Evolutionary conservation across 2,888 invertebrate genomes (phyloP).

Genomic region (Rhagium mordax): DNA sequence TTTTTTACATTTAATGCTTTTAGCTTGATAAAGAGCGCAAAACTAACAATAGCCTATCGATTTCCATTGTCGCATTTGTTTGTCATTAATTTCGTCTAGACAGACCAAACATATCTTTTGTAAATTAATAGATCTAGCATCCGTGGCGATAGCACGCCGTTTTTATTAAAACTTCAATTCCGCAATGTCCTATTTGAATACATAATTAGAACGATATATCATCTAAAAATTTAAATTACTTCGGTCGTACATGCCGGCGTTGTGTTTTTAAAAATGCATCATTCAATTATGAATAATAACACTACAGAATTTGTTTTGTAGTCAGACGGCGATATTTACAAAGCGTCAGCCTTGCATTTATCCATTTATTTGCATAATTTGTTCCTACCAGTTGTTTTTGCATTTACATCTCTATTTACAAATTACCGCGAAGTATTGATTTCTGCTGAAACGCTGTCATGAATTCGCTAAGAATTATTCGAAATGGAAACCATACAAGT

Average conservation of each 20-base stretch:
- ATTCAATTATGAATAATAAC: conserved; percentile 28
- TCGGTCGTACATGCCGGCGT: conserved; percentile 12
- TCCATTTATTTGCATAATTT: conserved; percentile 10
- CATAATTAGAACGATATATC: conserved; percentile 27
- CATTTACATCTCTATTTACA: conserved; percentile 7
- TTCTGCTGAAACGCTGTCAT: neutral
- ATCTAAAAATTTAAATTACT: conserved; percentile 28
- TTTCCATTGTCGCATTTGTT: neutral
- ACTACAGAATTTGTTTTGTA: conserved; percentile 14
- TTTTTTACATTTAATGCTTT: neutral
- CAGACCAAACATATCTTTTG: neutral
- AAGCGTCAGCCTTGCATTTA: neutral
- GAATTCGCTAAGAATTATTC: neutral
- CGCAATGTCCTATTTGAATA: conserved; percentile 14
- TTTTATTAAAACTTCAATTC: conserved; percentile 28
- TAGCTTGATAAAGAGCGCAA: neutral
- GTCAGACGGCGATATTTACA: conserved; percentile 4
- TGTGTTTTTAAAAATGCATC: conserved; percentile 30
- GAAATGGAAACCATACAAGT: neutral
- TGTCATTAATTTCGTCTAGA: conserved; percentile 19
- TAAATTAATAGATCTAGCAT: conserved; percentile 11
- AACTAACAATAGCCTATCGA: neutral
- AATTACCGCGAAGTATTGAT: neutral
- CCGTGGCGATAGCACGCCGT: neutral
- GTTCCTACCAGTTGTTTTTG: neutral